Evolutionary conservation across 2,113 vertebrate genomes (phyloP).

Genomic region (Sterrhoptilus dennistouni): DNA sequence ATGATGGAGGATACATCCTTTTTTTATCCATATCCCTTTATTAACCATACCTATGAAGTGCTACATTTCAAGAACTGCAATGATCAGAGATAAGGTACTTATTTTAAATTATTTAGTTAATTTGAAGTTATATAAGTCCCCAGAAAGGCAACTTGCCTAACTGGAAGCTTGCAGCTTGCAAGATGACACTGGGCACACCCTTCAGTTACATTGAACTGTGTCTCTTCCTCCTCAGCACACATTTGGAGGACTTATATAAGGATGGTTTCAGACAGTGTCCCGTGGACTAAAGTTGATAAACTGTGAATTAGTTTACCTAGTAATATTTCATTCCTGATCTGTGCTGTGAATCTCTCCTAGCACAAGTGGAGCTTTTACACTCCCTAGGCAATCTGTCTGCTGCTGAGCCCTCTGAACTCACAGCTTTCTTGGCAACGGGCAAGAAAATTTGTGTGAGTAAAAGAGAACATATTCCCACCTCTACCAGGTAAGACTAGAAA

Average conservation of each 20-base stretch:
- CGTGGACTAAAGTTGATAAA: not conserved
- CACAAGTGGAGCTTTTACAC: not conserved
- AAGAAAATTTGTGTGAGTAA: not conserved
- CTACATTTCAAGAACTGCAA: not conserved
- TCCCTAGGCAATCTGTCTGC: not conserved
- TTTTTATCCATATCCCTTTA: not conserved
- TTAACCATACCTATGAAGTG: not conserved
- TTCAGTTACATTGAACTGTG: not conserved
- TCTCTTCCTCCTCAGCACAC: not conserved
- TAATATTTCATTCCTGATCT: constrained; percentile 1
- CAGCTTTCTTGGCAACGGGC: not conserved
- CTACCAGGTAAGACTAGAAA: not conserved
- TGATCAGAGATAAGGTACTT: not conserved
- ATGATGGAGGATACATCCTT: not conserved
- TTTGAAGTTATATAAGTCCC: not conserved
- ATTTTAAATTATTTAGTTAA: not conserved
- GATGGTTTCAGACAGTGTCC: not conserved
- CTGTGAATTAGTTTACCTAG: not conserved
- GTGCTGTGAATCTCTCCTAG: not conserved
- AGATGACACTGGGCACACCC: not conserved
- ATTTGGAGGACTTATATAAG: not conserved
- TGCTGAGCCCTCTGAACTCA: not conserved
- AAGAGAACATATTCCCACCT: not conserved
- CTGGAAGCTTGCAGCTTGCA: not conserved
- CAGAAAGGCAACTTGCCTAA: not conserved